Base-by-base conservation (phyloP, 1,140 invertebrate genomes). In the Drosophila equinoxialis region DNA sequence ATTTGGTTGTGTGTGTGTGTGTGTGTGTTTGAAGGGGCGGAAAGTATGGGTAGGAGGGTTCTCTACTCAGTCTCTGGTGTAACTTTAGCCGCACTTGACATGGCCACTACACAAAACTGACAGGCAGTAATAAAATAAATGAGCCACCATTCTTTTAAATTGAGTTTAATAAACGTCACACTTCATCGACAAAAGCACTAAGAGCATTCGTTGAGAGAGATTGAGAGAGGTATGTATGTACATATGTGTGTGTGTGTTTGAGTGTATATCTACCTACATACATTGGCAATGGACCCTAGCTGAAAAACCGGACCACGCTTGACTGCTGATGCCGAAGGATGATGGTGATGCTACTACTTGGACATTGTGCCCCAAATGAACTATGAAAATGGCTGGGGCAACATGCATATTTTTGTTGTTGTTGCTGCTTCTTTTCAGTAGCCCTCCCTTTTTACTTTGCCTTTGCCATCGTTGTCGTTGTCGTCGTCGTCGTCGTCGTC, bases 91-190 rank as follows among this genome's bases (percentile, higher is more conserved):
- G 68, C 74, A 78, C 76, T 73, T 78, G 75, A 79, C 75, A 78
- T 71, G 69, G 57, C 55, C 58, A 35, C 45, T 51, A 35, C 39
- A 65, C 65, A 77, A 77, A 79, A 81, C 75, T 74, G 78, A 75
- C 78, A 75, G 72, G 65, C 71, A 89, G 84, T 89, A 89, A 89
- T 89, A 89, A 89, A 89, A 89, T 89, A 89, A 89, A 89, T 89
- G 84, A 89, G 81, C 81, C 84, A 74, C 84, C 80, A 89, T 89
- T 89, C 85, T 89, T 89, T 89, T 89, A 89, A 89, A 89, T 89
- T 89, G 84, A 89, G 84, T 89, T 89, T 89, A 89, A 89, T 89
- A 89, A 89, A 90, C 84, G 84, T 89, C 84, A 89, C 84, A 89
- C 84, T 89, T 84, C 84, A 89, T 89, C 84, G 84, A 84, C 80